Evolutionary conservation across 1,140 invertebrate genomes (phyloP).

Genomic region (Frieseomelitta varia): DNA sequence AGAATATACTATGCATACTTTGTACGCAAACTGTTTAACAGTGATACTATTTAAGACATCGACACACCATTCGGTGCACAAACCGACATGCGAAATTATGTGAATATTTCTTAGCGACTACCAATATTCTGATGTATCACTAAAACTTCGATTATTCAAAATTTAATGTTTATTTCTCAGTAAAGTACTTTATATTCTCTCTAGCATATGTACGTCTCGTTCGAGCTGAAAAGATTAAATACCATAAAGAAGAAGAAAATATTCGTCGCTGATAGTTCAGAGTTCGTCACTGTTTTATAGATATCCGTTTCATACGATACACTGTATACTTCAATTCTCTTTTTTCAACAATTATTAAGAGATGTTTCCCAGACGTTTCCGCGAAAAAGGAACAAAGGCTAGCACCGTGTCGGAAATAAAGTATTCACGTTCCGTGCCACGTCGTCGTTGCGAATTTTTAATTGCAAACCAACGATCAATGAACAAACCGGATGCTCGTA

Average conservation of each 20-base stretch:
- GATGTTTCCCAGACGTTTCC: neutral
- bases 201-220: too few relatives aligned
- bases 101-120: too few relatives aligned
- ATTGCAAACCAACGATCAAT: conserved; percentile 50
- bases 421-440: neutral
- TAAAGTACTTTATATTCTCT: too few relatives aligned
- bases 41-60: too few relatives aligned
- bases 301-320: neutral
- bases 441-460: neutral
- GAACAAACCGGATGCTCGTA: conserved; percentile 13
- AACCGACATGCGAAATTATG: too few relatives aligned
- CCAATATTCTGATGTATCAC: too few relatives aligned
- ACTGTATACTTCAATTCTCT: neutral
- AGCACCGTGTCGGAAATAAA: neutral
- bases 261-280: neutral
- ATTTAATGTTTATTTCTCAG: too few relatives aligned
- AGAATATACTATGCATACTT: too few relatives aligned
- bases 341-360: neutral
- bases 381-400: neutral
- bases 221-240: neutral
- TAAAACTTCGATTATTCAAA: too few relatives aligned
- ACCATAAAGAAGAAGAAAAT: neutral
- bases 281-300: neutral
- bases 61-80: too few relatives aligned
- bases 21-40: too few relatives aligned